Percentiles rank a stretch among this genome's conserved stretches.
These are phyloP conservation scores for Hydropsyche betteni DNA, from an alignment of 2,888 invertebrate genomes.

Conservation along the genomic window DNA sequence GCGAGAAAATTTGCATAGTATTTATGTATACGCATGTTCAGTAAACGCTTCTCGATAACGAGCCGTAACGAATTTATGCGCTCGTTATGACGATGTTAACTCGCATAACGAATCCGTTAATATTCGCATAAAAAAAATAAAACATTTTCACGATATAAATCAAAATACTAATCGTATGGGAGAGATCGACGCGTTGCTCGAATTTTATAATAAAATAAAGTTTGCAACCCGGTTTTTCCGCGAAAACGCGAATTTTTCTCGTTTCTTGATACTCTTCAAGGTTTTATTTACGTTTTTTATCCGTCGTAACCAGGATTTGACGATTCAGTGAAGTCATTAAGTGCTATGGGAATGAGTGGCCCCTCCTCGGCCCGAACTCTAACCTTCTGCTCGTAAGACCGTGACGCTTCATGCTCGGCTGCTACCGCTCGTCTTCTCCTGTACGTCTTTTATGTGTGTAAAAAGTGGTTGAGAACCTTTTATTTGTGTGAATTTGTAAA, in stretches of 20 bases:
- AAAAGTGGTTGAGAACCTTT: conserved; percentile 28
- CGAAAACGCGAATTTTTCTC: neutral
- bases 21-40: too few species aligned
- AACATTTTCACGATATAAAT: neutral
- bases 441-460: too few species aligned
- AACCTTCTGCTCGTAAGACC: conserved; percentile 47
- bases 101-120: conserved; percentile 21
- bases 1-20: too few species aligned
- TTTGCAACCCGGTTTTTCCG: neutral
- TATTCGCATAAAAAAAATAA: neutral
- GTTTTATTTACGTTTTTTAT: conserved; percentile 5
- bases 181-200: too few species aligned
- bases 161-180: neutral
- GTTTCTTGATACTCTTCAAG: neutral
- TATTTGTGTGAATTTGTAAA: neutral
- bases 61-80: conserved; percentile 20
- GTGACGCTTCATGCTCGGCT: conserved; percentile 46
- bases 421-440: conserved; percentile 38
- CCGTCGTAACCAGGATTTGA: conserved; percentile 37
- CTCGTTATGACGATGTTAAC: conserved; percentile 16
- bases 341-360: conserved; percentile 42
- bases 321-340: conserved; percentile 41
- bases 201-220: too few species aligned
- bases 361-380: conserved; percentile 47
- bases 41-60: conserved; percentile 14